Evolutionary conservation across 2,888 invertebrate species (phyloP), one percentile per base, ranked within the genome.

Genomic region (Dicranocentrus wangi): DNA sequence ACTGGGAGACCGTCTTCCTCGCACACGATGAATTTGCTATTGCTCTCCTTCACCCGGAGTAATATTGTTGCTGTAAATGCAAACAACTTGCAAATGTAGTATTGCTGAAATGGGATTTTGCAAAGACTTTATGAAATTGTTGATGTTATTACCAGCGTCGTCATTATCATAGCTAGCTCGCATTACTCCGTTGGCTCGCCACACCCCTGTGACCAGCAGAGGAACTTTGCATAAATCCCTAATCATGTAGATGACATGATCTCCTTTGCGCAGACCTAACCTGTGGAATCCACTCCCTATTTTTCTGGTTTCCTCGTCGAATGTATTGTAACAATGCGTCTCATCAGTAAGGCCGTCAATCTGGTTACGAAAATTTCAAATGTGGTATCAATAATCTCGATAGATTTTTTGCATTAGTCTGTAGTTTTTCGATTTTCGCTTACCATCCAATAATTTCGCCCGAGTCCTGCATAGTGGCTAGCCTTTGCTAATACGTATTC

Each of bases 331-430:
- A 15, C 91, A 91, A 43, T 91, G 88, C 83, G 90, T 88, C 87
- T 91, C 90, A 19, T 90, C 91, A 1, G 92, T 92, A 80, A 91
- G 90, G 15, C 90, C 91, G 88, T 91, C 91, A 82, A 93, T 88
- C 93, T 93, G 5, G 15, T 5, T 23, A 3, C 21, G 25, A 28
- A n/a, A n/a, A n/a, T n/a, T n/a, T n/a, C n/a, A n/a, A n/a, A n/a
- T n/a, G n/a, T n/a, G n/a, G n/a, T n/a, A n/a, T n/a, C n/a, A n/a
- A n/a, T n/a, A n/a, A n/a, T n/a, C n/a, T n/a, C n/a, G n/a, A n/a
- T n/a, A n/a, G n/a, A n/a, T n/a, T n/a, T n/a, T n/a, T n/a, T n/a
- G n/a, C n/a, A 5, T 19, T n/a, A n/a, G n/a, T n/a, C n/a, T n/a
- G n/a, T n/a, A n/a, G n/a, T n/a, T n/a, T n/a, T n/a, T n/a, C n/a